Evolutionary conservation across 2,797 vertebrate species (phyloP), one percentile per base, ranked within the genome.

Genomic region (Scarus forsteni): DNA sequence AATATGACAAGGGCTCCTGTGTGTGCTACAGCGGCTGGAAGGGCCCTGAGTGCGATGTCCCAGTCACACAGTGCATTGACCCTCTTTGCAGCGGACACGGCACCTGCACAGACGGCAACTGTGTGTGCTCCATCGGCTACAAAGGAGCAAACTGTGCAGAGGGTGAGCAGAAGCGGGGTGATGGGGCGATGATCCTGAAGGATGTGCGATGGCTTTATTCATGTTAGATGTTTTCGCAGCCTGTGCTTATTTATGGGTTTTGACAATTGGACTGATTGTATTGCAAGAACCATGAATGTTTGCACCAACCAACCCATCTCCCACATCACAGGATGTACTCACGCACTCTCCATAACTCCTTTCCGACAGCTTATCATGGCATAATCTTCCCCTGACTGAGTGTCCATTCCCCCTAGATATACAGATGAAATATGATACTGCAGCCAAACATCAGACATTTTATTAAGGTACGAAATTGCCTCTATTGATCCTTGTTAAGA

Each of bases 11-110:
- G 89, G 98, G 98, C 72, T 96, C 96, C 7, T 99, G 98, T 83
- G 93, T 97, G 64, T 99, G 98, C 91, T 99, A 98, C 94, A 99
- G 97, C 43, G 98, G 98, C 85, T 99, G 98, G 97, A 99, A 99
- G 88, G 98, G 98, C 1, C 94, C 97, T 0, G 98, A 99, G 73
- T 99, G 98, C 0, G 97, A 99, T 2, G 95, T 99, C 43, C 97
- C 97, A 49, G 69, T 92, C 92, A 97, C 94, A 51, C 97, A 99
- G 89, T 99, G 98, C 81, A 96, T 99, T 57, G 97, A 99, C 90
- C 98, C 98, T 19, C 95, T 96, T 0, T 99, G 98, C 57, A 94
- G 96, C 50, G 96, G 96, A 71, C 98, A 98, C 0, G 98, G 98
- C 83, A 96, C 96, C 81, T 99, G 98, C 93, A 95, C 96, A 0